A percentile compares a stretch with the other conserved stretches of the same genome.
phyloP scores from a whole-genome alignment of 2,113 vertebrate species.

The Odobenus rosmarus region DNA sequence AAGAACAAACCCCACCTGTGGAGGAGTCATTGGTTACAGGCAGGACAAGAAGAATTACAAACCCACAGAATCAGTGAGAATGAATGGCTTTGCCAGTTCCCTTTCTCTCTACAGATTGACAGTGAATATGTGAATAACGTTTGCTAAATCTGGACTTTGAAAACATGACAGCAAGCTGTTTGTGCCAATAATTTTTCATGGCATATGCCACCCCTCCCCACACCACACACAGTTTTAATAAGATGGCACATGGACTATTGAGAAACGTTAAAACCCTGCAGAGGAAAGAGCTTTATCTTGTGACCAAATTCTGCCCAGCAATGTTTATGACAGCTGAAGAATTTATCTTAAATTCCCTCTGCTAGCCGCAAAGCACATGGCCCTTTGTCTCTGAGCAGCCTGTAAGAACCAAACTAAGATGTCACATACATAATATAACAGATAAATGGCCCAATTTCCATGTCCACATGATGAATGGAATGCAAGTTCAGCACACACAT shows the following conservation, averaged over 20 bases:
- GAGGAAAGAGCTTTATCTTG: slow-evolving; percentile 84
- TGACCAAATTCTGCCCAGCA: slow-evolving; percentile 84
- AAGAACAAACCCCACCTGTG: slow-evolving; percentile 52
- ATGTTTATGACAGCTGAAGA: slow-evolving; percentile 84
- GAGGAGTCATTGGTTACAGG: slow-evolving; percentile 3
- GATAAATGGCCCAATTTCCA: slow-evolving; percentile 89
- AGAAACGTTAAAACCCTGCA: slow-evolving; percentile 80
- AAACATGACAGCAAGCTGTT: slow-evolving; percentile 75
- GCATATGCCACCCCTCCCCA: slow-evolving; percentile 69
- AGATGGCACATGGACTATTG: slow-evolving; percentile 68
- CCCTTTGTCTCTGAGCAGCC: slow-evolving; percentile 85
- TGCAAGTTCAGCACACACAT: slow-evolving; percentile 84
- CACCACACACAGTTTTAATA: slow-evolving; percentile 78
- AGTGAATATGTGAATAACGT: slow-evolving; percentile 67
- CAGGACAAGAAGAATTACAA: slow-evolving; percentile 51
- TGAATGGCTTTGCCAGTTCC: slow-evolving; percentile 49
- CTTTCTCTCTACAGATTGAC: slow-evolving; percentile 69
- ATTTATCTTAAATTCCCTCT: slow-evolving; percentile 86
- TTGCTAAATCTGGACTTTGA: slow-evolving; percentile 72
- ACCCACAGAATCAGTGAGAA: background rate
- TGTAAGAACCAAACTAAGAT: slow-evolving; percentile 85
- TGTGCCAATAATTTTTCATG: slow-evolving; percentile 76
- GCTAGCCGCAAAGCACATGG: slow-evolving; percentile 79
- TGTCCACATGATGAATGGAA: slow-evolving; percentile 87
- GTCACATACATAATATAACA: slow-evolving; percentile 88